A percentile compares a stretch with the other conserved stretches of the same genome.
Conservation (phyloP, 2,888 invertebrate genomes). For the Drosophila kokeensis region DNA sequence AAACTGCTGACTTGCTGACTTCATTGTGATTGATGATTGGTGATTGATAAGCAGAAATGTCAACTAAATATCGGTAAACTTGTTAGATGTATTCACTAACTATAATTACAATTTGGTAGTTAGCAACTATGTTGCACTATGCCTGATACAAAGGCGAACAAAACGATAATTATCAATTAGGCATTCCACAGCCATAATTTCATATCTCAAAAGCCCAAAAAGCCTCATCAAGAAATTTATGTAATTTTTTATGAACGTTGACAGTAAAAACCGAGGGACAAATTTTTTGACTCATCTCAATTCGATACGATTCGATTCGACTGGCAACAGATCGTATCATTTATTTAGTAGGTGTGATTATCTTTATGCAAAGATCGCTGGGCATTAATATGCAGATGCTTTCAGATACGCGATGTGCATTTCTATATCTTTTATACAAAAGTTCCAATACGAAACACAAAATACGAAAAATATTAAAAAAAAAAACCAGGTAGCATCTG, state of each 20-base stretch:
- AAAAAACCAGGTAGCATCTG: constrained; percentile 27
- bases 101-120: constrained; percentile 44
- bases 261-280: constrained; percentile 77
- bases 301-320: neutral
- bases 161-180: constrained; percentile 80
- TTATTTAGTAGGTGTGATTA: constrained; percentile 81
- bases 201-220: constrained; percentile 30
- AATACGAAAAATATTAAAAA: constrained; percentile 15
- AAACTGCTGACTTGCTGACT: constrained; percentile 3
- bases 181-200: constrained; percentile 76
- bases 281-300: constrained; percentile 40
- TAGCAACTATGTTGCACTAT: constrained; percentile 23
- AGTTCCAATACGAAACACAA: constrained; percentile 6
- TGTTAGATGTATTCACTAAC: constrained; percentile 32
- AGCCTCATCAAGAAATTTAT: constrained; percentile 70
- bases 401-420: constrained; percentile 22
- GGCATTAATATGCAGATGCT: constrained; percentile 62
- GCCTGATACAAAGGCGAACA: constrained; percentile 50
- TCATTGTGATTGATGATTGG: constrained; percentile 43
- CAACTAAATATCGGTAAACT: neutral
- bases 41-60: constrained; percentile 27
- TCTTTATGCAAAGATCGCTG: constrained; percentile 74
- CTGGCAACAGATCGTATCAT: constrained; percentile 45
- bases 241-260: constrained; percentile 75
- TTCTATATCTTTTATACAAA: constrained; percentile 14